Evolutionary conservation across 2,888 invertebrate genomes (phyloP), one percentile per base, ranked within the genome.

Genomic region (Portevinia maculata): DNA sequence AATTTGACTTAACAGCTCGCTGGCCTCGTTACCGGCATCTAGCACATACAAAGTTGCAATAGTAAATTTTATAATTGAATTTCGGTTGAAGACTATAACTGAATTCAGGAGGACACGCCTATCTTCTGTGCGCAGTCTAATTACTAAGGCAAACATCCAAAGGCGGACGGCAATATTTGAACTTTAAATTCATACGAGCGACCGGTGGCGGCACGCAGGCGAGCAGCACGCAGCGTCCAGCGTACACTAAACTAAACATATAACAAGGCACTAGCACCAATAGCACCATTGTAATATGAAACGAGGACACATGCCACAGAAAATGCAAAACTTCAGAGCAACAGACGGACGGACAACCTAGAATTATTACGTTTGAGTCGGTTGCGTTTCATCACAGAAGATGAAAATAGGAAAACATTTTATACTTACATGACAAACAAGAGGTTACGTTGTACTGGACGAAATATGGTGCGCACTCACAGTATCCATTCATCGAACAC

Each of bases 401-500:
- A 74, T 57, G 67, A 74, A 74, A 60, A 57, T 52, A 75, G 37
- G 24, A 65, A 60, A 65, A 50, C 21, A 28, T 65, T 71, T 84
- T 85, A 53, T 88, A 93, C 94, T 95, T 92, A 97, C 97, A 96
- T 92, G 96, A 95, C 86, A 97, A 92, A 91, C 97, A 97, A 84
- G 93, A 93, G 76, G 95, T 94, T 87, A 93, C 93, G 91, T 97
- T 95, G 89, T 94, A 94, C 89, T 93, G 93, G 34, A 96, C 96
- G 90, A 93, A 96, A 91, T 95, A 96, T 32, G 96, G 95, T 89
- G 94, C 94, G 90, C 97, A 97, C 75, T 94, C 93, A 91, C 97
- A 97, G 85, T 93, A 92, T 86, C 96, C 96, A 87, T 86, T 86
- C 74, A 90, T 87, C 37, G 90, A 90, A 86, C 91, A 91, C 85